Evolutionary conservation across 2,888 invertebrate genomes (phyloP).

Genomic region (Lycophotia porphyrea): DNA sequence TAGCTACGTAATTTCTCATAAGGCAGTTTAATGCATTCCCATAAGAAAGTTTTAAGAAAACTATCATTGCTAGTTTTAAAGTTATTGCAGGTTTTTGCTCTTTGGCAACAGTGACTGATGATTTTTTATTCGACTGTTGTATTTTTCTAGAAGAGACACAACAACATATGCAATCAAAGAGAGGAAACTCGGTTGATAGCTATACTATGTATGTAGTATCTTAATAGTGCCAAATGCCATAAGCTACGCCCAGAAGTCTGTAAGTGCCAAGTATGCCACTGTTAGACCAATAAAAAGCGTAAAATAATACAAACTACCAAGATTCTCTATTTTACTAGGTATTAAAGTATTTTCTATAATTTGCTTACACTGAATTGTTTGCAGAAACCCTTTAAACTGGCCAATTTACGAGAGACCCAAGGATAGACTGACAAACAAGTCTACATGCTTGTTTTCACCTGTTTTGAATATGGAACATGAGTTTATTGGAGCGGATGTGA

Average conservation of each 20-base stretch:
- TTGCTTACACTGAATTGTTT: constrained; percentile 54
- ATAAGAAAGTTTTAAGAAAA: background rate
- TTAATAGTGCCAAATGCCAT: constrained; percentile 31
- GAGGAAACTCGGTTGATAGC: background rate
- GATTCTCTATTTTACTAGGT: constrained; percentile 50
- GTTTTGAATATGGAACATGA: constrained; percentile 54
- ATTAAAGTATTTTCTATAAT: constrained; percentile 46
- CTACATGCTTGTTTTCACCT: constrained; percentile 47
- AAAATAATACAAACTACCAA: constrained; percentile 49
- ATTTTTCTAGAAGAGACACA: background rate
- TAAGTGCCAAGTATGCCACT: constrained; percentile 40
- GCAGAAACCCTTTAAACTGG: constrained; percentile 47
- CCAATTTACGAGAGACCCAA: constrained; percentile 53
- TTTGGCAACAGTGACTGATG: background rate
- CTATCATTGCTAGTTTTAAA: background rate
- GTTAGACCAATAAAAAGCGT: constrained; percentile 49
- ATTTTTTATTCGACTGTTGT: background rate
- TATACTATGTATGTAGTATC: background rate
- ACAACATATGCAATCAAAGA: constrained; percentile 2
- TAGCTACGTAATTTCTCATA: background rate
- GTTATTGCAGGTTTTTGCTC: background rate
- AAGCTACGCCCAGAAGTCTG: constrained; percentile 35
- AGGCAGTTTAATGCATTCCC: background rate
- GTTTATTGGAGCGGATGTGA: constrained; percentile 56
- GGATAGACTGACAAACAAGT: constrained; percentile 58